A percentile compares a stretch with the other conserved stretches of the same genome.
Evolutionary conservation across 1,140 invertebrate genomes (phyloP).

Genomic region (Maniola jurtina): DNA sequence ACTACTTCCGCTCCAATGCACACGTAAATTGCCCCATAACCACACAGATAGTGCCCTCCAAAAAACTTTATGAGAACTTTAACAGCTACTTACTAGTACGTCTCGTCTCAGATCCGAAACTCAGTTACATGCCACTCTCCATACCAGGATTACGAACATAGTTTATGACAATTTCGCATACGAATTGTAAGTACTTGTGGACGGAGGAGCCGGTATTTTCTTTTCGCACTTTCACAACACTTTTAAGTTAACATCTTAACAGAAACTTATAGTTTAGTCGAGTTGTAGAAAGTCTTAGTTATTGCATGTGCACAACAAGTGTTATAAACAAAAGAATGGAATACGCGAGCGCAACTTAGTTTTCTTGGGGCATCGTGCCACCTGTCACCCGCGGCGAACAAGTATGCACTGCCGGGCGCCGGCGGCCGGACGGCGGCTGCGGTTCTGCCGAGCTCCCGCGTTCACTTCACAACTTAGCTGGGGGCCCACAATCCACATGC

Average conservation of each 20-base stretch:
- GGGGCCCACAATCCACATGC: neutral
- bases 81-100: conserved; percentile 18
- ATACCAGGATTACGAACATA: conserved; percentile 53
- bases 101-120: conserved; percentile 23
- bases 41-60: conserved; percentile 7
- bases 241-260: conserved; percentile 62
- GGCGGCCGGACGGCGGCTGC: conserved; percentile 35
- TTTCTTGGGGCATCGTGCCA: conserved; percentile 48
- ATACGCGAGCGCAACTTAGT: conserved; percentile 62
- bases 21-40: conserved; percentile 40
- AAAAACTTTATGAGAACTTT: conserved; percentile 14
- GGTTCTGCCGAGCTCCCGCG: conserved; percentile 42
- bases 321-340: conserved; percentile 67
- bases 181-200: conserved; percentile 66
- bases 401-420: conserved; percentile 57
- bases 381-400: conserved; percentile 65
- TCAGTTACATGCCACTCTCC: conserved; percentile 44
- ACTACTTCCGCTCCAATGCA: conserved; percentile 33
- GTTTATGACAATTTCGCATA: conserved; percentile 68
- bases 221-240: conserved; percentile 68
- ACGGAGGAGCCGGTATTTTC: conserved; percentile 61
- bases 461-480: conserved; percentile 31
- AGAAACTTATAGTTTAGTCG: conserved; percentile 13
- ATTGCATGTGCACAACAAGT: conserved; percentile 47
- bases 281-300: conserved; percentile 7